Percentiles rank a stretch among this genome's conserved stretches.
Evolutionary conservation across 2,888 invertebrate genomes (phyloP).

Genomic region (Acleris sparsana): DNA sequence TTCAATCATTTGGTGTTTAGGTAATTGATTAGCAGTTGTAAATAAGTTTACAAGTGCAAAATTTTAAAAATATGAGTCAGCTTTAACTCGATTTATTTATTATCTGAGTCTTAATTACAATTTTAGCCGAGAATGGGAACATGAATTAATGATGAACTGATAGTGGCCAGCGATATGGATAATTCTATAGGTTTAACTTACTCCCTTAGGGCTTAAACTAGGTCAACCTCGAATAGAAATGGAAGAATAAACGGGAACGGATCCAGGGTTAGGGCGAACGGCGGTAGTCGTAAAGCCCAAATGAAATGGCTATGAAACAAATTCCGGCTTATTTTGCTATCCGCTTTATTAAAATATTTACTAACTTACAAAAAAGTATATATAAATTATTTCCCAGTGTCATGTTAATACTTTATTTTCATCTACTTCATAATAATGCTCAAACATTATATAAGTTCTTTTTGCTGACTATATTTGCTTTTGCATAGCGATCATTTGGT

Average conservation of each 20-base stretch:
- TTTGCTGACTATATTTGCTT: too few relatives aligned
- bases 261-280: conserved; percentile 50
- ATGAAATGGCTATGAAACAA: conserved; percentile 44
- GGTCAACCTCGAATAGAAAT: conserved; percentile 56
- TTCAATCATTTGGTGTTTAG: too few relatives aligned
- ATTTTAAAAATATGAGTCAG: not conserved
- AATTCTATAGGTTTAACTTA: conserved; percentile 23
- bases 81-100: not conserved
- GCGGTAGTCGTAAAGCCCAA: conserved; percentile 46
- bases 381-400: not conserved
- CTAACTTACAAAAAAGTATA: conserved; percentile 1
- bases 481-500: too few relatives aligned
- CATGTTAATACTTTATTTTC: not conserved
- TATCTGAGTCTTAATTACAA: conserved; percentile 6
- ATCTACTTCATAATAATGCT: not conserved
- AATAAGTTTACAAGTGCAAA: too few relatives aligned
- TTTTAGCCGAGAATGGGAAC: not conserved
- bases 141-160: conserved; percentile 25
- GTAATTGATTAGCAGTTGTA: too few relatives aligned
- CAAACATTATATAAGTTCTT: too few relatives aligned
- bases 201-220: conserved; percentile 52
- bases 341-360: conserved; percentile 18
- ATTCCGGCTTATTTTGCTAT: conserved; percentile 11
- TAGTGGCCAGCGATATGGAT: conserved; percentile 25
- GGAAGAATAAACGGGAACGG: conserved; percentile 58